A percentile compares a stretch with the other conserved stretches of the same genome.
These are phyloP conservation scores for Verasper variegatus DNA, from an alignment of 2,113 vertebrate genomes.

Conservation along the genomic window DNA sequence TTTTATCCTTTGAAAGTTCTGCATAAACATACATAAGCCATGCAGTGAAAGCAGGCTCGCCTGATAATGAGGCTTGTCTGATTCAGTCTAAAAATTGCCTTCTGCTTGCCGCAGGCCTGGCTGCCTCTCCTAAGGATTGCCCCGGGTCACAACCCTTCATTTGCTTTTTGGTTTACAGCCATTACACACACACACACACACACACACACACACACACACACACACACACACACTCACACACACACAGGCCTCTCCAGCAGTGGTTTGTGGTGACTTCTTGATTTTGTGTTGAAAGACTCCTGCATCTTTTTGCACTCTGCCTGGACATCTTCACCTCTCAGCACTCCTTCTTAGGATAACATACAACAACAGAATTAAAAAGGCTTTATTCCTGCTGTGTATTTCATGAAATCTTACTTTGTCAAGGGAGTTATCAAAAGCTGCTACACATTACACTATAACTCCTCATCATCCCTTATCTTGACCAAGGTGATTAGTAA, in stretches of 20 bases:
- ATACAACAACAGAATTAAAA: no score
- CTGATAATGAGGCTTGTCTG: constrained; percentile 57
- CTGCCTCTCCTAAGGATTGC: constrained; percentile 46
- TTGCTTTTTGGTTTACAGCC: constrained; percentile 49
- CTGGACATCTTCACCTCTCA: no score
- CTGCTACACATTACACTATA: no score
- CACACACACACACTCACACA: not conserved
- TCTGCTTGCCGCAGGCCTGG: constrained; percentile 47
- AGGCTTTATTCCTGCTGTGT: no score
- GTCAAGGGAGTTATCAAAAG: no score
- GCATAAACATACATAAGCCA: not conserved
- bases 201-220: not conserved
- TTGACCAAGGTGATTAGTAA: no score
- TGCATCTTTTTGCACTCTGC: not conserved
- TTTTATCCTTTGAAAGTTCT: constrained; percentile 9
- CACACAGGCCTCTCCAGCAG: not conserved
- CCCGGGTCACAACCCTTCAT: constrained; percentile 51
- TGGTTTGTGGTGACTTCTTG: not conserved
- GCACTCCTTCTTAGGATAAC: no score
- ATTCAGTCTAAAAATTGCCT: constrained; percentile 28
- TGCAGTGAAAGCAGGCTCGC: constrained; percentile 8
- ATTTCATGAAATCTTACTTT: no score
- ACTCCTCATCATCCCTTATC: no score
- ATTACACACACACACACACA: constrained; percentile 14
- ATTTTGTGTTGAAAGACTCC: not conserved